A percentile compares a stretch with the other conserved stretches of the same genome.
These are phyloP conservation scores for Saguinus imperator DNA, from an alignment of 2,113 vertebrate species.

Conservation along the genomic window DNA sequence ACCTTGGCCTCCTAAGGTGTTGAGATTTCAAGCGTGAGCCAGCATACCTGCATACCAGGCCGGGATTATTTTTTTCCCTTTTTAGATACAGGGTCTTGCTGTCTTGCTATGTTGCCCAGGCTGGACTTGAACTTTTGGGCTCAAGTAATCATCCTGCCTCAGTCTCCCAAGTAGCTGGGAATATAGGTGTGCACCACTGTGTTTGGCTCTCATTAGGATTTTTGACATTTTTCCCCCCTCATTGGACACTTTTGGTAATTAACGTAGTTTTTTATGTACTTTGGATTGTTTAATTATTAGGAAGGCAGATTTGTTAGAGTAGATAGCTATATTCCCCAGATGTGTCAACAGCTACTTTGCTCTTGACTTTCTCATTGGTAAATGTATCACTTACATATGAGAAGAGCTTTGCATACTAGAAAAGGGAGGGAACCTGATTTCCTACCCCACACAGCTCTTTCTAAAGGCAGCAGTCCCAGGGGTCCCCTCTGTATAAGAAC, in stretches of 20 bases:
- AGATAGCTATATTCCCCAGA: neutral
- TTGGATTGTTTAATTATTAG: neutral
- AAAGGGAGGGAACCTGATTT: neutral
- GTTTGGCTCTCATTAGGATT: neutral
- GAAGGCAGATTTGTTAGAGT: neutral
- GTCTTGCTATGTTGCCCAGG: neutral
- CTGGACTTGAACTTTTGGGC: neutral
- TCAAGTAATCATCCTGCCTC: neutral
- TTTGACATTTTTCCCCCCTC: neutral
- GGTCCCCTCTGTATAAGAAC: neutral
- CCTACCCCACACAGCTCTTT: neutral
- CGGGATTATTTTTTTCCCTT: too few species aligned
- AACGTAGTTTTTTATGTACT: neutral
- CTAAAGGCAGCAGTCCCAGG: neutral
- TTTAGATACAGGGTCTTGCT: neutral
- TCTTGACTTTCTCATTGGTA: neutral
- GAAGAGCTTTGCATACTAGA: neutral
- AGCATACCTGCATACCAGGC: too few species aligned
- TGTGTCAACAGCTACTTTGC: neutral
- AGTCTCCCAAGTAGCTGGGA: neutral
- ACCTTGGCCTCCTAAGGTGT: too few species aligned
- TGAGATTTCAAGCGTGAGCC: too few species aligned
- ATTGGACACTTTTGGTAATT: too few species aligned
- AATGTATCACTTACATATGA: neutral
- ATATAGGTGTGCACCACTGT: neutral